Evolutionary conservation across 2,888 invertebrate genomes (phyloP), one percentile per base, ranked within the genome.

Genomic region (Zele albiditarsus): DNA sequence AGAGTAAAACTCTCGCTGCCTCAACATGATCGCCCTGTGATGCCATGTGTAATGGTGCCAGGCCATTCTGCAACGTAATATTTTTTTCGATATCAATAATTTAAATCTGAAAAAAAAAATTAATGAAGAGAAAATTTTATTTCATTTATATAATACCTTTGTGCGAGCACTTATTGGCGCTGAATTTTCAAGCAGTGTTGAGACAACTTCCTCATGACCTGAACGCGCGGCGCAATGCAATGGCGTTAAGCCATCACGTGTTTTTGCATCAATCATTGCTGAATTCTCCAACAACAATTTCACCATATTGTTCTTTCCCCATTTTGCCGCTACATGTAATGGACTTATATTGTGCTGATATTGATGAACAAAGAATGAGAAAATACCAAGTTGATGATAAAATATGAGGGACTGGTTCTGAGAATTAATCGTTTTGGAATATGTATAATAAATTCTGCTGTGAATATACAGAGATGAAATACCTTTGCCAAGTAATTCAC

Each of bases 21-120:
- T 98, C 98, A 80, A 98, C 97, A 89, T 99, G 98, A 90, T 99
- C 98, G 78, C 99, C 99, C 90, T 99, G 98, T 70, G 98, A 97
- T 77, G 98, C 97, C 98, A 99, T 99, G 91, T 99, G 99, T 81
- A 99, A 92, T 57, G 98, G 98, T n/a, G 98, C 96, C 81, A 99
- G 91, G 16, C 98, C 96, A 87, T 96, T 96, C 94, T 95, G 89
- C 25, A 31, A 71, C 0, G 67, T 23, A 65, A 72, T 42, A 73
- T 20, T 20, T 23, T 60, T 66, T n/a, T 58, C 63, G n/a, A n/a
- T 16, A 49, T 31, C 25, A 25, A 28, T 46, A 60, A 14, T 58
- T 63, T 58, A 57, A 33, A 31, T 6, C 16, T 16, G 23, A 16
- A 20, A 49, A 73, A 28, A 16, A 42, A 53, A 5, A 14, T 28